These are phyloP conservation scores for Forbesichthys papilliferus DNA, from an alignment of 2,113 vertebrate genomes.

Conservation along the genomic window DNA sequence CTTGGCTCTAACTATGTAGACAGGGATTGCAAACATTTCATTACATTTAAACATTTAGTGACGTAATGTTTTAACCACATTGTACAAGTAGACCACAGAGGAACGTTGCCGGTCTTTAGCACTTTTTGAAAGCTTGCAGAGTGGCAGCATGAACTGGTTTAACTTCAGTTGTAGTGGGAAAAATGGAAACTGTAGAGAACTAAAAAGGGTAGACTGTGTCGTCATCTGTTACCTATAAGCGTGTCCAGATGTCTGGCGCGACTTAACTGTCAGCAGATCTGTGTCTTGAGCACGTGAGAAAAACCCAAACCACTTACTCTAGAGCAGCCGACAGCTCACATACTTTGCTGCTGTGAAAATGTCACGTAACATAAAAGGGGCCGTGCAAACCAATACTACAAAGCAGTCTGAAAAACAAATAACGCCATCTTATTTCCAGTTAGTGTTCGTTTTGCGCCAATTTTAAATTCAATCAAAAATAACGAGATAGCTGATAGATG, in stretches of 20 bases:
- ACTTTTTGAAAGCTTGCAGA: too few species aligned
- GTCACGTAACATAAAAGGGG: not conserved
- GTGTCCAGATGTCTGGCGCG: slow-evolving; percentile 44
- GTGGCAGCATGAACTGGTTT: not conserved
- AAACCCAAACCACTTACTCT: slow-evolving; percentile 38
- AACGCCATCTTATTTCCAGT: not conserved
- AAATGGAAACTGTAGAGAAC: not conserved
- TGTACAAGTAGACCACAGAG: too few species aligned
- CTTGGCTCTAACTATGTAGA: too few species aligned
- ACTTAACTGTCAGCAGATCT: slow-evolving; percentile 60
- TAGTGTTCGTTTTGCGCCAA: not conserved
- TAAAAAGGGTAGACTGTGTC: not conserved
- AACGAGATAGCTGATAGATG: too few species aligned
- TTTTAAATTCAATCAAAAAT: not conserved
- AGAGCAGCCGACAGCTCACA: slow-evolving; percentile 6
- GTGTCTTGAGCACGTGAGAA: slow-evolving; percentile 21
- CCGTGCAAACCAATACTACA: not conserved
- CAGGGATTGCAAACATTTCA: too few species aligned
- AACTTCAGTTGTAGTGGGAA: not conserved
- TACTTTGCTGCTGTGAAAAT: slow-evolving; percentile 5
- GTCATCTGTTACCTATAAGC: slow-evolving; percentile 28
- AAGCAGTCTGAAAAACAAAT: not conserved
- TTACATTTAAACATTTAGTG: too few species aligned
- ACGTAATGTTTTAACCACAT: too few species aligned
- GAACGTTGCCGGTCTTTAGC: too few species aligned